phyloP scores from a whole-genome alignment of 2,888 invertebrate genomes.

The Platerodrilus igneus region DNA sequence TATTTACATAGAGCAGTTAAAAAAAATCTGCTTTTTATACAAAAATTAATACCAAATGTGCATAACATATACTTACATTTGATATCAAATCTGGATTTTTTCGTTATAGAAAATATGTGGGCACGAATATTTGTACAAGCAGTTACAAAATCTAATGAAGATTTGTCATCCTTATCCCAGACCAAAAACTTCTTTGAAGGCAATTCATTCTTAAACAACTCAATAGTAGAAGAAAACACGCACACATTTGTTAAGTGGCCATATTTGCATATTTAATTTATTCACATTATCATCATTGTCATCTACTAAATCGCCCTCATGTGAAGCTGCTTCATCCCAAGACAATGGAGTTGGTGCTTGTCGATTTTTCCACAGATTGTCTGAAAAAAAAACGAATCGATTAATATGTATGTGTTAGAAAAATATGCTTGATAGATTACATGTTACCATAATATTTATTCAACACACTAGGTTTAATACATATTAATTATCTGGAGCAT shows the following conservation, averaged over 20 bases:
- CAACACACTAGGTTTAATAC: no score
- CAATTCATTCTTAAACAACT: constrained; percentile 58
- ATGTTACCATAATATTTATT: background rate
- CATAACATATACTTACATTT: constrained; percentile 90
- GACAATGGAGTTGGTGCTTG: constrained; percentile 76
- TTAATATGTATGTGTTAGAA: no score
- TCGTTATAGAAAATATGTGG: constrained; percentile 80
- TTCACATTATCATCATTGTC: constrained; percentile 31
- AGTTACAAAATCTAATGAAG: constrained; percentile 93
- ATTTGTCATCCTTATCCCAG: constrained; percentile 97
- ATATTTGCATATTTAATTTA: constrained; percentile 42
- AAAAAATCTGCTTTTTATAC: no score
- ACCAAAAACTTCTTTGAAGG: constrained; percentile 66
- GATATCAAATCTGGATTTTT: constrained; percentile 86
- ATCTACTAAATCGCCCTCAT: constrained; percentile 28
- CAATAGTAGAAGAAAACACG: constrained; percentile 66
- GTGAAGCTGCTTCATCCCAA: constrained; percentile 54
- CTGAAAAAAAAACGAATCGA: constrained; percentile 29
- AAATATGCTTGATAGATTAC: no score
- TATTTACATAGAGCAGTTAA: no score
- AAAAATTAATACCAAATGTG: no score
- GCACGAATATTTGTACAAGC: constrained; percentile 92
- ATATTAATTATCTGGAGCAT: no score
- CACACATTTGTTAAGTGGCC: constrained; percentile 48
- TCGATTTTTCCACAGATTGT: constrained; percentile 90